A percentile compares a stretch with the other conserved stretches of the same genome.
Conservation (phyloP, 2,113 vertebrate species). For the Sinocyclocheilus anophthalmus region DNA sequence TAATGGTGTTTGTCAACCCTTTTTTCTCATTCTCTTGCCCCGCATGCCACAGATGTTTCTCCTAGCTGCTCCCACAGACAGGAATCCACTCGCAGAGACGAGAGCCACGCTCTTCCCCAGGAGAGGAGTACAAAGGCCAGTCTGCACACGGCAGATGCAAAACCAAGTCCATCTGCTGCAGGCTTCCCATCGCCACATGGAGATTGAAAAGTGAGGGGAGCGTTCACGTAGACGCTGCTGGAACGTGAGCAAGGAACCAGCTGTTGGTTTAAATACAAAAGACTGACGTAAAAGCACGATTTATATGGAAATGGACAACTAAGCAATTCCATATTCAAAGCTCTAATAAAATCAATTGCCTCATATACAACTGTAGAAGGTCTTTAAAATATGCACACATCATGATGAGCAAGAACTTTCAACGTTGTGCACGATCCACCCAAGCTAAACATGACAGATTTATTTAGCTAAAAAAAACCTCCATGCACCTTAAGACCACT, state of each 20-base stretch:
- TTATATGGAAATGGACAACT: slow-evolving; percentile 37
- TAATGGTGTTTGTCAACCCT: slow-evolving; percentile 97
- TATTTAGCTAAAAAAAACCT: slow-evolving; percentile 78
- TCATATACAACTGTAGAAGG: not conserved
- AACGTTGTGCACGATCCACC: slow-evolving; percentile 78
- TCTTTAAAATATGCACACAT: slow-evolving; percentile 3
- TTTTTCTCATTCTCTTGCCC: slow-evolving; percentile 59
- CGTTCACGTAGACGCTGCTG: slow-evolving; percentile 77
- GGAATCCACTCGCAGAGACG: slow-evolving; percentile 98
- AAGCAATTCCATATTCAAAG: slow-evolving; percentile 14
- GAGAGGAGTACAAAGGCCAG: slow-evolving; percentile 99
- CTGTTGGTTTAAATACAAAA: slow-evolving; percentile 64
- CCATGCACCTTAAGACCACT: slow-evolving; percentile 79
- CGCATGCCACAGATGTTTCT: slow-evolving; percentile 99
- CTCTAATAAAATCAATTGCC: slow-evolving; percentile 28
- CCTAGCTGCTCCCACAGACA: slow-evolving; percentile 99
- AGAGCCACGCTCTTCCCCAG: slow-evolving; percentile 96
- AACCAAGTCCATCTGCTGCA: slow-evolving; percentile 99
- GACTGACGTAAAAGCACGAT: slow-evolving; percentile 6
- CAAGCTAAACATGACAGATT: slow-evolving; percentile 77
- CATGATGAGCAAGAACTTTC: slow-evolving; percentile 71
- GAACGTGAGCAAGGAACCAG: slow-evolving; percentile 81
- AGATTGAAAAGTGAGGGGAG: slow-evolving; percentile 87
- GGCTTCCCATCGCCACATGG: slow-evolving; percentile 93
- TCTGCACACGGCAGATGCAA: slow-evolving; percentile 99